Conservation (phyloP, 2,888 invertebrate species). For the Exephanes ischioxanthus region DNA sequence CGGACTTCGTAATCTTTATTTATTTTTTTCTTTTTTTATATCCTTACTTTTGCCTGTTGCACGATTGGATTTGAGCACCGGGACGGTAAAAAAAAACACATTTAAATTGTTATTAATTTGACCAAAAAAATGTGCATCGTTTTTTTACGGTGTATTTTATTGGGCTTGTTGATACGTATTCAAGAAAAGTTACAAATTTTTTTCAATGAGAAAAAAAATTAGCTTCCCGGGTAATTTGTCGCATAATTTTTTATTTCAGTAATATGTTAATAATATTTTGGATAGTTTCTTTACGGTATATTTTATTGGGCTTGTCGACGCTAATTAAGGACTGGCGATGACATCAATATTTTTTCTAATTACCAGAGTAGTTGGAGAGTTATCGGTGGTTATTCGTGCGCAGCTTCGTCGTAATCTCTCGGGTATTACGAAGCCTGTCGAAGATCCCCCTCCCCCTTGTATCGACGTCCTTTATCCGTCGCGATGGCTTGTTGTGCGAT, state of each 20-base stretch:
- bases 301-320: background rate
- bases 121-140: background rate
- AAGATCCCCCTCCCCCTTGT: background rate
- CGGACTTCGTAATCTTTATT: background rate
- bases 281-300: too few relatives aligned
- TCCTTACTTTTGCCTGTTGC: too few relatives aligned
- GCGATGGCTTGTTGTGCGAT: background rate
- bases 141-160: background rate
- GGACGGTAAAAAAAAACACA: background rate
- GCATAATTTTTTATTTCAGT: too few relatives aligned
- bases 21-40: background rate
- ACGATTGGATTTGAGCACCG: background rate
- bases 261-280: too few relatives aligned
- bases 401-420: background rate
- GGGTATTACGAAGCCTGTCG: conserved; percentile 13
- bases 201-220: too few relatives aligned
- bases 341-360: background rate
- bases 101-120: background rate
- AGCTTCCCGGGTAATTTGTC: too few relatives aligned
- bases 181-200: too few relatives aligned
- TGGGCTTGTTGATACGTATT: background rate
- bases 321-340: background rate
- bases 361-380: background rate
- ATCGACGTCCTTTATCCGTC: conserved; percentile 16
- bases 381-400: background rate